A percentile compares a stretch with the other conserved stretches of the same genome.
Conservation (phyloP, 2,888 invertebrate genomes). For the Hydriomena furcata region DNA sequence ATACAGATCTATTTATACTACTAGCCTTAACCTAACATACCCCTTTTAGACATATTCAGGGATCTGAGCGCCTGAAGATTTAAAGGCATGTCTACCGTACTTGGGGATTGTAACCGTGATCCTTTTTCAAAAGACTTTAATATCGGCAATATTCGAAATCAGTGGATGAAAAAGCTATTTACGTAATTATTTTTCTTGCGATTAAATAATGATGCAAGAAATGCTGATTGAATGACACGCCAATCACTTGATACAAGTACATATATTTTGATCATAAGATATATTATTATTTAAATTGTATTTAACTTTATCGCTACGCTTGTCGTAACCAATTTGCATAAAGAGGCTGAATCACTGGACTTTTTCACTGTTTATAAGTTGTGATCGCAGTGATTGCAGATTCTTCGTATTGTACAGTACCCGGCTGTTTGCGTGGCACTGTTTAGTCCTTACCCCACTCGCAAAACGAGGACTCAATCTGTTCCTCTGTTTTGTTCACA, state of each 20-base stretch:
- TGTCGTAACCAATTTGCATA: conserved; percentile 36
- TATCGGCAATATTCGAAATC: not conserved
- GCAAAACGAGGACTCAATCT: too few relatives aligned
- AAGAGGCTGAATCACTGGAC: conserved; percentile 38
- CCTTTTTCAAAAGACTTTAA: too few relatives aligned
- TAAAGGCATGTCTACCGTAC: too few relatives aligned
- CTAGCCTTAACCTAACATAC: too few relatives aligned
- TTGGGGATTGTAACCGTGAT: too few relatives aligned
- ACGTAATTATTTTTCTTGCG: not conserved
- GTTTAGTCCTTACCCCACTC: too few relatives aligned
- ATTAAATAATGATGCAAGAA: conserved; percentile 2
- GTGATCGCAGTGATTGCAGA: conserved; percentile 49
- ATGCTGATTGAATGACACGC: not conserved
- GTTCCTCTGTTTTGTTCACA: too few relatives aligned
- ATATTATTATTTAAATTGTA: conserved; percentile 7
- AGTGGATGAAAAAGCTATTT: not conserved
- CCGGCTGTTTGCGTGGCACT: not conserved
- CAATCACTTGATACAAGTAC: conserved; percentile 8
- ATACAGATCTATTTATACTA: too few relatives aligned
- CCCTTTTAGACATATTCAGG: too few relatives aligned
- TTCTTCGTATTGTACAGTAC: conserved; percentile 43
- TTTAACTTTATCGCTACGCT: conserved; percentile 26
- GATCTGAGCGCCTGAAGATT: too few relatives aligned
- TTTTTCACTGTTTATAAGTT: conserved; percentile 43
- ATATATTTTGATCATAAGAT: conserved; percentile 31